A percentile compares a stretch with the other conserved stretches of the same genome.
phyloP scores from a whole-genome alignment of 2,888 invertebrate genomes.

The Trimorus sp. region DNA sequence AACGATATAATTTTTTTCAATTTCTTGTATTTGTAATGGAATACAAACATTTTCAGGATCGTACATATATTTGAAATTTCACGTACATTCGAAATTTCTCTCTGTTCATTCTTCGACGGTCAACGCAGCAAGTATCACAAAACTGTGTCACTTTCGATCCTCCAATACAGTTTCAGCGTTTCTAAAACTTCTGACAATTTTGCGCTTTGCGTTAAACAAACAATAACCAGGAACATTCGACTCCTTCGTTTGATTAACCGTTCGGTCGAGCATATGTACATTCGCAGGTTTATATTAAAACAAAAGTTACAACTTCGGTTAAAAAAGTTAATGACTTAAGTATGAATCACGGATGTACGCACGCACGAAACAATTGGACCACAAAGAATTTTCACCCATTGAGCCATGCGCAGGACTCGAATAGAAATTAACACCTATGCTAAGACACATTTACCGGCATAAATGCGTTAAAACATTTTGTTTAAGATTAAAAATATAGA shows the following conservation, averaged over 20 bases:
- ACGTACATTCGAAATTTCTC: not conserved
- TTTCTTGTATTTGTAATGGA: too few species aligned
- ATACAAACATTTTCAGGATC: too few species aligned
- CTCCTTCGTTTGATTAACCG: constrained; percentile 11
- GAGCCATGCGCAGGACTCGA: constrained; percentile 9
- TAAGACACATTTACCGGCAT: constrained; percentile 36
- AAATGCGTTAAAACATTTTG: constrained; percentile 38
- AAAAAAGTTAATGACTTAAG: constrained; percentile 45
- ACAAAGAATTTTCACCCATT: constrained; percentile 24
- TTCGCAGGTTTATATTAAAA: constrained; percentile 25
- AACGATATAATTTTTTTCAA: too few species aligned
- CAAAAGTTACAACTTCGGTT: not conserved
- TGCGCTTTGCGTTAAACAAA: not conserved
- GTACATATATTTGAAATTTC: too few species aligned
- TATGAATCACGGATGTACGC: constrained; percentile 29
- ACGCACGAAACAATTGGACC: constrained; percentile 28
- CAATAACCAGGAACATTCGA: constrained; percentile 30
- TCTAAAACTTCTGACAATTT: too few species aligned
- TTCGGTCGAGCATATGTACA: constrained; percentile 40
- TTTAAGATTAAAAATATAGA: constrained; percentile 44
- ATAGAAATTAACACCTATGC: constrained; percentile 39
- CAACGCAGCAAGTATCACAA: constrained; percentile 42
- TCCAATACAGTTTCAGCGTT: constrained; percentile 6
- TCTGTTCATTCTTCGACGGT: constrained; percentile 8
- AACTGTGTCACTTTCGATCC: constrained; percentile 26